Evolutionary conservation across 1,140 invertebrate genomes (phyloP), one percentile per base, ranked within the genome.

Genomic region (Leptoteleia sp.): DNA sequence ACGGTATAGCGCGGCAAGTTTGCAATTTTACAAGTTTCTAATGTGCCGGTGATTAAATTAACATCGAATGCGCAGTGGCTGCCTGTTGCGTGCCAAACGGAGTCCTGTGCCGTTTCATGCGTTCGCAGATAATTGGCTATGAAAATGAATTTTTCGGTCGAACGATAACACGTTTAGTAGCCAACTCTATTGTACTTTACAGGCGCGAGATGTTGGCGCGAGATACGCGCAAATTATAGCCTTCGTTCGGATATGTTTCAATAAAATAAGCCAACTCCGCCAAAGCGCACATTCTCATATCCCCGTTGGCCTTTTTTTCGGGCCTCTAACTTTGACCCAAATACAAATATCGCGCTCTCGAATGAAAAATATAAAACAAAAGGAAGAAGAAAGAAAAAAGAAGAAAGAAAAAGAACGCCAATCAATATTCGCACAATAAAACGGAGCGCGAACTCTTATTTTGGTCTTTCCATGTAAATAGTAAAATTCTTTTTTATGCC

Each of bases 1-100:
- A 13, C 19, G 13, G 29, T 29, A 16, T 17, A 35, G 33, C 40
- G 17, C 27, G 13, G 11, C 13, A 57, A 42, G 8, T 29, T 54
- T 48, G 40, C 17, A 73, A 64, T 73, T 73, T 64, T 48, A 64
- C 40, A 50, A 64, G 59, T 73, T 73, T 64, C 59, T 73, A 73
- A 73, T 64, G 40, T 11, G 33, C n/a, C 37, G 3, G 25, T 35
- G 65, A 70, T 59, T 70, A 70, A 70, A 70, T 70, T 70, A 48
- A 42, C 52, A 48, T 70, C 35, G 35, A 37, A 54, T 8, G 38
- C 8, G 47, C 61, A 64, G 31, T n/a, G 33, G 1, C 12, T 37
- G 43, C 22, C 43, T 31, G 42, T 55, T 47, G 64, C 50, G 64
- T 67, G 33, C 29, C 13, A 35, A 59, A 59, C 42, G 5, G 5